Percentiles rank a stretch among this genome's conserved stretches.
phyloP scores from a whole-genome alignment of 2,797 vertebrate genomes.

The Ciconia nigra region DNA sequence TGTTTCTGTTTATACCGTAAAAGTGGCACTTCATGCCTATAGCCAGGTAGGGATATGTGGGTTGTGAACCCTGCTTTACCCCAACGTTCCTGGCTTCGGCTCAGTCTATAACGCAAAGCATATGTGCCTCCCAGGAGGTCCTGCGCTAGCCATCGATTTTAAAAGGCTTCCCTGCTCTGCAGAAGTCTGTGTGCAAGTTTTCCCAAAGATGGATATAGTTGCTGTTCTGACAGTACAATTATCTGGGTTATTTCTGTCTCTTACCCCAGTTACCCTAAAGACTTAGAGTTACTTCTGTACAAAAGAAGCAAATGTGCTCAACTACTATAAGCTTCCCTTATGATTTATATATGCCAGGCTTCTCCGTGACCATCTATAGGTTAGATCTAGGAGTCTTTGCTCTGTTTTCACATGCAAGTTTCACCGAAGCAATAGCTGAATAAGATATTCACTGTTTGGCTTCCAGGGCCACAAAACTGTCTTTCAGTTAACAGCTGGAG shows the following conservation, averaged over 20 bases:
- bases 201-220: constrained; percentile 40
- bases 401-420: background rate
- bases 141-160: background rate
- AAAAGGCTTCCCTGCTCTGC: background rate
- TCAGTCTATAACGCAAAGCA: background rate
- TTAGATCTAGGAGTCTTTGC: background rate
- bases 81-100: background rate
- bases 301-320: background rate
- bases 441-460: background rate
- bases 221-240: background rate
- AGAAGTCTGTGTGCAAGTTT: background rate
- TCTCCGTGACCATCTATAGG: background rate
- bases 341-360: background rate
- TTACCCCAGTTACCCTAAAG: background rate
- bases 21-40: background rate
- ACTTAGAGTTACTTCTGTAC: background rate
- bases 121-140: constrained; percentile 23
- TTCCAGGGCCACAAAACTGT: background rate
- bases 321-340: background rate
- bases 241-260: constrained; percentile 36
- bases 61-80: background rate
- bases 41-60: background rate
- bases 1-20: background rate
- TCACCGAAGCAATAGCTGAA: background rate
- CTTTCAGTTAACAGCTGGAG: background rate